Base-by-base conservation (phyloP, 2,113 vertebrate species). In the Elanus axillaris region DNA sequence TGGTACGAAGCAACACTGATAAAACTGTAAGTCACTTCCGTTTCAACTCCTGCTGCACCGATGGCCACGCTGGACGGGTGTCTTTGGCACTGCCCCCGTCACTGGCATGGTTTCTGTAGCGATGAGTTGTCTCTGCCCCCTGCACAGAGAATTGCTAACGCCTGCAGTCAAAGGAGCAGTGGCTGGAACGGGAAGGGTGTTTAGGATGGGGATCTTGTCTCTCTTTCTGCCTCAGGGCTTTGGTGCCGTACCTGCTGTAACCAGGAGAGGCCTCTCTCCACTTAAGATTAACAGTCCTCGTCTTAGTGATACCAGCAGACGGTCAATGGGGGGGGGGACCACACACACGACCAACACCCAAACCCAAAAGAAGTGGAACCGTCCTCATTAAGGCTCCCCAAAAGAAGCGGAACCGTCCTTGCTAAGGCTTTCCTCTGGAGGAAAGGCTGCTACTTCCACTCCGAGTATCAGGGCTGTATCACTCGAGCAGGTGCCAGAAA, bases 21-120 rank as follows among this genome's bases (percentile, higher is more conserved):
- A 9, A 21, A 27, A 12, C 10, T 42, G 45, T 22, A 7, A 16
- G 38, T 67, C 5, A 1, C 16, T 45, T 31, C 38, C 22, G 1
- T 71, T n/a, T 11, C 48, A 5, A 7, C n/a, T 58, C 13, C 48
- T 38, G 34, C 53, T 43, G 3, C 20, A 1, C 32, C 2, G 32
- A 1, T 29, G 62, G 19, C 17, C 13, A 0, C 3, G 9, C 25
- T 10, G 8, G 14, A 14, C 1, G 1, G 29, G 10, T 42, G n/a
- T 20, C 32, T 27, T 9, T 6, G 74, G 18, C 7, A 2, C 15
- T 34, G 80, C 7, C 22, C 13, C 4, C 3, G 4, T 34, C 50
- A 8, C 6, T 32, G 59, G 6, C 0, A 0, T 3, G 52, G 40
- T 16, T 34, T 21, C 31, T 8, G 26, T 3, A 11, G 36, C 22